Percentiles rank a stretch among this genome's conserved stretches.
These are phyloP conservation scores for Nymphalis io DNA, from an alignment of 1,140 invertebrate genomes.

Conservation along the genomic window DNA sequence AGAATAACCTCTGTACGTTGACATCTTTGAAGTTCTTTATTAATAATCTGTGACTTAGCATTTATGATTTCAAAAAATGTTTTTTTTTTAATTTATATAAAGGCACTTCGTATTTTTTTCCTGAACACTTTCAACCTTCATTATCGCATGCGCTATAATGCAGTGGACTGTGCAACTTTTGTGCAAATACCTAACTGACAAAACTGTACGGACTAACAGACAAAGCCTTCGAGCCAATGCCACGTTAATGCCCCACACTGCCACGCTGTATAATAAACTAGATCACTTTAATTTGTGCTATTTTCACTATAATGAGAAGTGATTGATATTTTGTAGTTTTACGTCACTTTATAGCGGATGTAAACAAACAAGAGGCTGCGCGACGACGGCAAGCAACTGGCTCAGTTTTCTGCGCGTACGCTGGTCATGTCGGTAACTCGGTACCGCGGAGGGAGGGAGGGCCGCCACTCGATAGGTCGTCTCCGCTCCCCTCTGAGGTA, in stretches of 20 bases:
- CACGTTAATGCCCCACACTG: slow-evolving; percentile 34
- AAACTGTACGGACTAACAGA: slow-evolving; percentile 40
- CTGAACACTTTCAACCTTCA: slow-evolving; percentile 39
- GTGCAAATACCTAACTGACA: slow-evolving; percentile 54
- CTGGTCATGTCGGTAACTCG: slow-evolving; percentile 45
- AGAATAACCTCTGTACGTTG: neutral
- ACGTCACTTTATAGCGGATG: slow-evolving; percentile 61
- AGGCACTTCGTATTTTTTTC: neutral
- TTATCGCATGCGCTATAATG: slow-evolving; percentile 40
- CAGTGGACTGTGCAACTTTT: slow-evolving; percentile 56
- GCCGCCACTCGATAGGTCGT: slow-evolving; percentile 47
- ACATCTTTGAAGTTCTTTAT: no score
- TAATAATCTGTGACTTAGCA: no score
- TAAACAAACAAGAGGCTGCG: slow-evolving; percentile 78
- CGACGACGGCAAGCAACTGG: slow-evolving; percentile 73
- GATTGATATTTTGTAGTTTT: slow-evolving; percentile 19
- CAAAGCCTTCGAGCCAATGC: slow-evolving; percentile 45
- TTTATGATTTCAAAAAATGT: no score
- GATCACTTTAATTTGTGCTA: slow-evolving; percentile 33
- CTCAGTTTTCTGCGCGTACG: slow-evolving; percentile 69
- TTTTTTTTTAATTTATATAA: no score
- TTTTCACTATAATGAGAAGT: slow-evolving; percentile 22
- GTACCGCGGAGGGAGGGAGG: slow-evolving; percentile 41
- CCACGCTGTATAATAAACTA: slow-evolving; percentile 20
- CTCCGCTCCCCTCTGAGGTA: slow-evolving; percentile 46